These are phyloP conservation scores for Pseudocheirus occidentalis DNA, from an alignment of 2,797 vertebrate species.

Conservation along the genomic window DNA sequence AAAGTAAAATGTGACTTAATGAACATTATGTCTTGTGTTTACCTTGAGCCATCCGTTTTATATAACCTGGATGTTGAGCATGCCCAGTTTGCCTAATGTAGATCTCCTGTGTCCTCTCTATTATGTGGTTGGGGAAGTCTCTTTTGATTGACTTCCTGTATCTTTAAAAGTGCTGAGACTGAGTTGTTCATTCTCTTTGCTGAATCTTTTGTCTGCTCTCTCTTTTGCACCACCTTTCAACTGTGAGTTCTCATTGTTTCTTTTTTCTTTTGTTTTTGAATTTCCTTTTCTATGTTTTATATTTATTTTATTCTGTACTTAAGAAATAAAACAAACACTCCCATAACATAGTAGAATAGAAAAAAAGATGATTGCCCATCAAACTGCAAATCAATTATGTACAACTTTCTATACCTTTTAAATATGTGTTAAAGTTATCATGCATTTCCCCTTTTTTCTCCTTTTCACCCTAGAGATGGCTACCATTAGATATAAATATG, in stretches of 20 bases:
- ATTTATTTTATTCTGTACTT: neutral
- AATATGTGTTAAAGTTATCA: neutral
- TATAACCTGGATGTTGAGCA: neutral
- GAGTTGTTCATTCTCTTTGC: neutral
- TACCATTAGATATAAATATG: neutral
- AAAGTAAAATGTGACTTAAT: neutral
- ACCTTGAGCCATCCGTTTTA: neutral
- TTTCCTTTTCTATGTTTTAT: too few relatives aligned
- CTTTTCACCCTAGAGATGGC: neutral
- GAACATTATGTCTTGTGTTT: neutral
- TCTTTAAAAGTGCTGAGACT: neutral
- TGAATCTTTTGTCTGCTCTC: neutral
- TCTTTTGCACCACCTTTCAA: neutral
- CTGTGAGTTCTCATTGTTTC: neutral
- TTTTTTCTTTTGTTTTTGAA: neutral
- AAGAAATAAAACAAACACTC: neutral
- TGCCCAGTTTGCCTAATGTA: neutral
- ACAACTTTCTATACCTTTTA: neutral
- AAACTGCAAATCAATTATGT: neutral
- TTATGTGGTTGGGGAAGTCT: neutral
- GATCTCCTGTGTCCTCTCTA: neutral
- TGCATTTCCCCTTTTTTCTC: neutral
- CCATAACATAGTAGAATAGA: neutral
- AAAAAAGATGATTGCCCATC: neutral
- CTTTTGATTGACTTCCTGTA: neutral